Conservation (phyloP, 53 echinoderm and acorn worm species). For the Luidia sarsii region DNA sequence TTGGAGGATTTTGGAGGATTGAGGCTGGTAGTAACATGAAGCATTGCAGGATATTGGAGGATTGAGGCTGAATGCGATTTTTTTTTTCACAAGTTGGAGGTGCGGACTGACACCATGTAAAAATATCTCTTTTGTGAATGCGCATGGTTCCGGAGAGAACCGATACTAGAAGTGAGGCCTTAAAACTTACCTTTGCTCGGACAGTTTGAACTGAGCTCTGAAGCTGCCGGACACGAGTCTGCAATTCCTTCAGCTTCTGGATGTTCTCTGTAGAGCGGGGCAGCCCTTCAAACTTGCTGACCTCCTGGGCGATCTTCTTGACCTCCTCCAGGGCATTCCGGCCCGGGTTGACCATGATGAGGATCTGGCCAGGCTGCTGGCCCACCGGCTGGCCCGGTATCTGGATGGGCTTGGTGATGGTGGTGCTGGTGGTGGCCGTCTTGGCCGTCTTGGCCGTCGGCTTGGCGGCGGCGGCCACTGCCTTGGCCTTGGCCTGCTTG, state of each 20-base stretch:
- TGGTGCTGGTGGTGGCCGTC: constrained; percentile 15
- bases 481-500: constrained; percentile 26
- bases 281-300: constrained; percentile 73
- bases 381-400: constrained; percentile 49
- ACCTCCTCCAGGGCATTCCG: constrained; percentile 77
- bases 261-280: constrained; percentile 77
- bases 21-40: too few relatives aligned
- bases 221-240: constrained; percentile 73
- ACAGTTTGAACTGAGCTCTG: constrained; percentile 77
- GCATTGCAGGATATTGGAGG: too few relatives aligned
- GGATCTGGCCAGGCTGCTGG: constrained; percentile 80
- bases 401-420: constrained; percentile 39
- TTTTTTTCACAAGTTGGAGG: neutral
- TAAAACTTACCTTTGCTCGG: constrained; percentile 66
- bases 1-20: too few relatives aligned
- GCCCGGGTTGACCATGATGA: constrained; percentile 77
- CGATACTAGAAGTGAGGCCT: too few relatives aligned
- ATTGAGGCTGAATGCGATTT: too few relatives aligned
- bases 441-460: too few relatives aligned
- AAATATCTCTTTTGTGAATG: neutral
- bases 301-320: constrained; percentile 74
- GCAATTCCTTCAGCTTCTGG: constrained; percentile 82
- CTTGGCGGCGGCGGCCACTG: constrained; percentile 14
- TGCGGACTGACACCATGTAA: neutral
- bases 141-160: neutral